A percentile compares a stretch with the other conserved stretches of the same genome.
phyloP scores from a whole-genome alignment of 2,797 vertebrate species.

The Enteromius treurensis region DNA sequence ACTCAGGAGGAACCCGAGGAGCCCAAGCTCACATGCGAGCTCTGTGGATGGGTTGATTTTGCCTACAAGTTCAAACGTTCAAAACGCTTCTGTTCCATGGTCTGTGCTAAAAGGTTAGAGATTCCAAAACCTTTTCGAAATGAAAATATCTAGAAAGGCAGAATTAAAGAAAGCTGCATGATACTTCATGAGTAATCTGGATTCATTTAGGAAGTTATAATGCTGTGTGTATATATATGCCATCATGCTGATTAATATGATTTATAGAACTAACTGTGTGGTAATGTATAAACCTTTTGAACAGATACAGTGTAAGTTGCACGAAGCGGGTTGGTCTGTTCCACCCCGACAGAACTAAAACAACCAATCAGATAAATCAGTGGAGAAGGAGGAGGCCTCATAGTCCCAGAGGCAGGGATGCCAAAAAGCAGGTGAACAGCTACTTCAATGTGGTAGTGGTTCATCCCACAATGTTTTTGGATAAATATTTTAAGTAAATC shows the following conservation, averaged over 20 bases:
- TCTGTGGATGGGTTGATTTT: slow-evolving; percentile 95
- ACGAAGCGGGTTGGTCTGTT: slow-evolving; percentile 93
- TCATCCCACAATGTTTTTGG: slow-evolving; percentile 15
- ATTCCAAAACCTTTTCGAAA: not conserved
- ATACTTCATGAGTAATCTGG: not conserved
- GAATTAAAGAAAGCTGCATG: not conserved
- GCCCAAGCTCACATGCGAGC: slow-evolving; percentile 95
- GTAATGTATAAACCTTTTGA: slow-evolving; percentile 4
- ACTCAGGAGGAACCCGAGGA: slow-evolving; percentile 76
- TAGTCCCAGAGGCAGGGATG: slow-evolving; percentile 80
- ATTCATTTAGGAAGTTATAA: not conserved
- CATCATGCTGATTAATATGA: too few relatives aligned
- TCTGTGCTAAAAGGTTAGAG: slow-evolving; percentile 94
- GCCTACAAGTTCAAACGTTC: slow-evolving; percentile 97
- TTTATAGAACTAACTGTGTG: not conserved
- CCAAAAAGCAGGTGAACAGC: slow-evolving; percentile 87
- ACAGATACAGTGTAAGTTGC: slow-evolving; percentile 95
- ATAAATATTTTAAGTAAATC: not conserved
- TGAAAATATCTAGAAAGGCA: not conserved
- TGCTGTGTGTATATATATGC: not conserved
- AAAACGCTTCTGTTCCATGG: slow-evolving; percentile 95
- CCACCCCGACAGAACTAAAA: slow-evolving; percentile 89
- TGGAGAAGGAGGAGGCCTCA: slow-evolving; percentile 82
- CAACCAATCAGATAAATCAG: slow-evolving; percentile 63
- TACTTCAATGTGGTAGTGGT: not conserved